phyloP scores from a whole-genome alignment of 1,140 invertebrate genomes.

The Xylocopa sonorina region DNA sequence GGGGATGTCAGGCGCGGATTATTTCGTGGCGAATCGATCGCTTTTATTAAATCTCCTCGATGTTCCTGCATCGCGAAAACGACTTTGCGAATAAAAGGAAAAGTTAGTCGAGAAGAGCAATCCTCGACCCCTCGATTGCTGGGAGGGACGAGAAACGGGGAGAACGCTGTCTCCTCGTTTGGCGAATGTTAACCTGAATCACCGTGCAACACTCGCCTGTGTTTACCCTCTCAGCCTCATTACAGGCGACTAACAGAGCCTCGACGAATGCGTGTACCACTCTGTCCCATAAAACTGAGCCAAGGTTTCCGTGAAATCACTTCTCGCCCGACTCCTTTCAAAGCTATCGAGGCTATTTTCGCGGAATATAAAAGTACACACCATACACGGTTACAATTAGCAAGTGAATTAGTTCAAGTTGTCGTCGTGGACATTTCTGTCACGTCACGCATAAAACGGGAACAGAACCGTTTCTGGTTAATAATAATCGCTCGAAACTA shows the following conservation, averaged over 20 bases:
- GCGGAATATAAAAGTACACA: conserved; percentile 11
- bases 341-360: conserved; percentile 26
- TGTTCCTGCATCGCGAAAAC: too few relatives aligned
- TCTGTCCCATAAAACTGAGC: conserved; percentile 23
- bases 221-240: conserved; percentile 29
- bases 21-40: too few relatives aligned
- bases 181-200: conserved; percentile 60
- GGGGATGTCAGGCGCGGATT: too few relatives aligned
- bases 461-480: not conserved
- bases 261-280: conserved; percentile 53
- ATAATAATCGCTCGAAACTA: conserved; percentile 5
- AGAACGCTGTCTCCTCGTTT: conserved; percentile 40
- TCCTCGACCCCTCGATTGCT: too few relatives aligned
- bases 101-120: too few relatives aligned
- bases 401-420: conserved; percentile 19
- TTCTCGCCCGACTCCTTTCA: conserved; percentile 30
- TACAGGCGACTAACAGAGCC: conserved; percentile 49
- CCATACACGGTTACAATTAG: conserved; percentile 2
- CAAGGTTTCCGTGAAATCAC: conserved; percentile 30
- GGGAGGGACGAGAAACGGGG: too few relatives aligned
- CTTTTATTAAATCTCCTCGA: too few relatives aligned
- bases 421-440: too few relatives aligned
- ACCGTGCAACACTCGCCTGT: conserved; percentile 29
- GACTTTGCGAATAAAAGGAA: too few relatives aligned
- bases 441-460: too few relatives aligned